Percentiles rank a stretch among this genome's conserved stretches.
Evolutionary conservation across 1,140 invertebrate species (phyloP).

Genomic region (Battus philenor): DNA sequence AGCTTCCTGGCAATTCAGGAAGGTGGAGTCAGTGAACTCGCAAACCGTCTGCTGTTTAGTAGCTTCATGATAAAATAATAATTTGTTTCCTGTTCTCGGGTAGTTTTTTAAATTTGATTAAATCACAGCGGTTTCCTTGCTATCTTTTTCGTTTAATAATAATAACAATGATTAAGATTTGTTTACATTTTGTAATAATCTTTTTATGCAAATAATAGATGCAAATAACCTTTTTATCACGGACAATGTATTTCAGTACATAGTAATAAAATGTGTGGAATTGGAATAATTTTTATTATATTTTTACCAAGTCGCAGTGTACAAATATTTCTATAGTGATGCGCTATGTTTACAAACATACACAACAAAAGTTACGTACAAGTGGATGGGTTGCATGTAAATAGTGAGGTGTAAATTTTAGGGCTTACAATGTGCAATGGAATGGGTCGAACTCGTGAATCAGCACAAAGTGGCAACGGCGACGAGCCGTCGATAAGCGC

Average conservation of each 20-base stretch:
- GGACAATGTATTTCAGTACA: no score
- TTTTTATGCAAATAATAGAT: background rate
- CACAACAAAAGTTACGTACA: no score
- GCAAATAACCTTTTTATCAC: no score
- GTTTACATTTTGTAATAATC: background rate
- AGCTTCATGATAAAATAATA: slow-evolving; percentile 61
- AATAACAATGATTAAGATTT: background rate
- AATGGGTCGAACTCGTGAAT: slow-evolving; percentile 16
- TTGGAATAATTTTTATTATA: background rate
- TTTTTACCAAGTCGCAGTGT: background rate
- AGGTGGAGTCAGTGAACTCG: slow-evolving; percentile 68
- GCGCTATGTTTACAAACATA: no score
- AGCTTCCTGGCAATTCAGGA: slow-evolving; percentile 62
- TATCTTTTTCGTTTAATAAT: background rate
- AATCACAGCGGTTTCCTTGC: background rate
- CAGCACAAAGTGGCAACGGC: slow-evolving; percentile 9
- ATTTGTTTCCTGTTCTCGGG: slow-evolving; percentile 7
- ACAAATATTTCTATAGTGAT: background rate
- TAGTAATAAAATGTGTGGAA: no score
- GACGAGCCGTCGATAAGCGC: background rate
- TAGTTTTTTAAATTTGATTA: no score
- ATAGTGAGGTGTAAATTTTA: no score
- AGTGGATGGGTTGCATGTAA: slow-evolving; percentile 6
- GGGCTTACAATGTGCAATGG: slow-evolving; percentile 11
- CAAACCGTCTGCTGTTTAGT: slow-evolving; percentile 58